These are phyloP conservation scores for Siderastrea radians DNA, from an alignment of 92 coral and sea anemone species.

Conservation along the genomic window DNA sequence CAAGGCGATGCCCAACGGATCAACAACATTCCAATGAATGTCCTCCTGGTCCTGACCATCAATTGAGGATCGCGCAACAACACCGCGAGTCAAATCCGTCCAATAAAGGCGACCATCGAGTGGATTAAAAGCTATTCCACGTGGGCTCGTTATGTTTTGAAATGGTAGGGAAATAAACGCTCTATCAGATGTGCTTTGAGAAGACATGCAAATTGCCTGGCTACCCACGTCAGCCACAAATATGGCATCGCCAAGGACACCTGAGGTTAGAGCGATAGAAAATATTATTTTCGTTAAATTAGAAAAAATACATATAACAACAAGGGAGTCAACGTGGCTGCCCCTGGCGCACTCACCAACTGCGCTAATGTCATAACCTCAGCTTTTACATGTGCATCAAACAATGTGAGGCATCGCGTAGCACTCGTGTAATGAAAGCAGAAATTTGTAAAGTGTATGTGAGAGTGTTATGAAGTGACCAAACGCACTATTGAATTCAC, in stretches of 20 bases:
- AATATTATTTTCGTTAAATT: too few species aligned
- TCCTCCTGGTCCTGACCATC: constrained; percentile 73
- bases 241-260: background rate
- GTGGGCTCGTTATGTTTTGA: constrained; percentile 34
- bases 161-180: background rate
- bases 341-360: too few species aligned
- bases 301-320: too few species aligned
- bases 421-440: too few species aligned
- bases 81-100: constrained; percentile 61
- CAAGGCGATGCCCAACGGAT: constrained; percentile 72
- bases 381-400: too few species aligned
- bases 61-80: constrained; percentile 65
- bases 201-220: background rate
- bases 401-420: too few species aligned
- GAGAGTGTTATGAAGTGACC: too few species aligned
- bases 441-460: too few species aligned
- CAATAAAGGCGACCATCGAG: constrained; percentile 79
- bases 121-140: constrained; percentile 73
- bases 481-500: too few species aligned
- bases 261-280: background rate
- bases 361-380: too few species aligned
- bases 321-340: too few species aligned
- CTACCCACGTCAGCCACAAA: background rate
- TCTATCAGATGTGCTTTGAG: background rate
- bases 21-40: constrained; percentile 42